Evolutionary conservation across 2,113 vertebrate species (phyloP).

Genomic region (Perca schrenkii): DNA sequence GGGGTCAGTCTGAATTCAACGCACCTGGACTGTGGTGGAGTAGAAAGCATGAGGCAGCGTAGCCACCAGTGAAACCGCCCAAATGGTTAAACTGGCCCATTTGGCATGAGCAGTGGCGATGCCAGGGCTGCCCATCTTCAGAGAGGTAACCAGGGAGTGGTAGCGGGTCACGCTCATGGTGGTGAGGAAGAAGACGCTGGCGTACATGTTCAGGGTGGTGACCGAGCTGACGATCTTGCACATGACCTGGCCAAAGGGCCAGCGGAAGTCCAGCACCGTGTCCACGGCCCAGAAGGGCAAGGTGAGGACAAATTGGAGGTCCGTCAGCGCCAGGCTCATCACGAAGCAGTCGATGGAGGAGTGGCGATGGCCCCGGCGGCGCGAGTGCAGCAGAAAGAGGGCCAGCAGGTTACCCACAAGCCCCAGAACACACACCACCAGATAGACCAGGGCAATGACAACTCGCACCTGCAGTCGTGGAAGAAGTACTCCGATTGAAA

Average conservation of each 20-base stretch:
- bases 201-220: slow-evolving; percentile 87
- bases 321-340: slow-evolving; percentile 85
- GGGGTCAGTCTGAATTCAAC: neutral
- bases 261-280: slow-evolving; percentile 86
- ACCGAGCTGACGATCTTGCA: slow-evolving; percentile 87
- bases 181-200: slow-evolving; percentile 87
- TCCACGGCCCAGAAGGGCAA: slow-evolving; percentile 89
- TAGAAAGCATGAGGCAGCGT: slow-evolving; percentile 86
- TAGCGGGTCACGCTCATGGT: slow-evolving; percentile 88
- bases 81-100: slow-evolving; percentile 84
- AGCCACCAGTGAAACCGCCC: slow-evolving; percentile 83
- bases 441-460: slow-evolving; percentile 83
- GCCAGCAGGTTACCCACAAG: slow-evolving; percentile 87
- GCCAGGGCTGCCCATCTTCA: slow-evolving; percentile 79
- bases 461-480: slow-evolving; percentile 64
- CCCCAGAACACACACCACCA: slow-evolving; percentile 85
- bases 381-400: slow-evolving; percentile 83
- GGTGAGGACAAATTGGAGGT: slow-evolving; percentile 87
- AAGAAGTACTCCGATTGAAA: too few species aligned
- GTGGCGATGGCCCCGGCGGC: slow-evolving; percentile 70
- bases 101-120: slow-evolving; percentile 63
- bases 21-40: slow-evolving; percentile 82
- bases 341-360: slow-evolving; percentile 86
- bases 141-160: slow-evolving; percentile 79
- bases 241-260: slow-evolving; percentile 88